Percentiles rank a stretch among this genome's conserved stretches.
Conservation (phyloP, 1,140 invertebrate genomes). For the Zelostemma sp. region DNA sequence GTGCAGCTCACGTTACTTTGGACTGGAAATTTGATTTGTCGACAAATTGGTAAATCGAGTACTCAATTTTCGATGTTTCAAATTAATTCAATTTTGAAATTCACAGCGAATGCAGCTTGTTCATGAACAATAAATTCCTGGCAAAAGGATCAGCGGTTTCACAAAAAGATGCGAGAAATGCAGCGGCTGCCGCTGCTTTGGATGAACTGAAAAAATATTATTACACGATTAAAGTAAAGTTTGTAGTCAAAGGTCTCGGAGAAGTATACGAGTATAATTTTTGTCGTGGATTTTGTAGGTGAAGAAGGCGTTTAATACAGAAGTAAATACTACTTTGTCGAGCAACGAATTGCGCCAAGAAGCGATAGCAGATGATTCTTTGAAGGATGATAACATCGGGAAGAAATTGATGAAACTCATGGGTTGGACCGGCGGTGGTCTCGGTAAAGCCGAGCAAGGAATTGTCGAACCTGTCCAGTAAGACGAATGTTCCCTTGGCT, state of each 20-base stretch:
- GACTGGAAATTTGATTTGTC: slow-evolving; percentile 52
- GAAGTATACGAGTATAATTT: background rate
- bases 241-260: background rate
- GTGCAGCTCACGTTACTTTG: slow-evolving; percentile 39
- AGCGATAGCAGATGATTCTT: slow-evolving; percentile 29
- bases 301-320: slow-evolving; percentile 49
- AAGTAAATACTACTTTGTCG: slow-evolving; percentile 17
- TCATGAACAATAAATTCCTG: slow-evolving; percentile 60
- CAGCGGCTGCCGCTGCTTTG: slow-evolving; percentile 64
- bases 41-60: slow-evolving; percentile 27
- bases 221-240: slow-evolving; percentile 71
- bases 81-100: slow-evolving; percentile 2
- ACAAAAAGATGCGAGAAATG: slow-evolving; percentile 65
- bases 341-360: slow-evolving; percentile 17
- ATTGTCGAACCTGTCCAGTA: slow-evolving; percentile 76
- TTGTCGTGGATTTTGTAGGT: no score
- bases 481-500: slow-evolving; percentile 34
- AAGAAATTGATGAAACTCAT: slow-evolving; percentile 82
- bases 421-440: slow-evolving; percentile 85
- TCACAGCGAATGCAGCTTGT: slow-evolving; percentile 51
- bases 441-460: slow-evolving; percentile 79
- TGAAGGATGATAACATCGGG: slow-evolving; percentile 73
- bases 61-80: no score
- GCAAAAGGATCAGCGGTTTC: slow-evolving; percentile 49
- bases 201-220: slow-evolving; percentile 65